phyloP scores from a whole-genome alignment of 1,140 invertebrate species.

The Macrosteles quadrilineatus region DNA sequence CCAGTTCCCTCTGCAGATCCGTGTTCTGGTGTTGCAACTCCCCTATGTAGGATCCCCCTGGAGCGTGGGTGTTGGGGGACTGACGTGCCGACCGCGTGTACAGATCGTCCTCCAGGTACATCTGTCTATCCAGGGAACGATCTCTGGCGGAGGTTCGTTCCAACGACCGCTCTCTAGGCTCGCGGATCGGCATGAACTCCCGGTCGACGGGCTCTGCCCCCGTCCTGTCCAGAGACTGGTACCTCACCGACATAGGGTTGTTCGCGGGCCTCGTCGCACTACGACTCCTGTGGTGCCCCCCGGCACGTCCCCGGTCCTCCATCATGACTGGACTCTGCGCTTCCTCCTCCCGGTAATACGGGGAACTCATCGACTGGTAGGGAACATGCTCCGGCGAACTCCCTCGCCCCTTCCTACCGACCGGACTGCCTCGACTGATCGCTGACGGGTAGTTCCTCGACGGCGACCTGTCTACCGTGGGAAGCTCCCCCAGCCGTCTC shows the following conservation, averaged over 20 bases:
- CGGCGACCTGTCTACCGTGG: slow-evolving; percentile 82
- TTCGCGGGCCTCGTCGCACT: slow-evolving; percentile 59
- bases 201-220: slow-evolving; percentile 62
- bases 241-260: slow-evolving; percentile 61
- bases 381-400: slow-evolving; percentile 57
- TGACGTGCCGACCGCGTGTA: slow-evolving; percentile 74
- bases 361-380: slow-evolving; percentile 51
- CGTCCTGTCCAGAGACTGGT: slow-evolving; percentile 75
- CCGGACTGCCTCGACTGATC: slow-evolving; percentile 58
- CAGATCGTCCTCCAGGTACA: slow-evolving; percentile 73
- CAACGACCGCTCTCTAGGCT: slow-evolving; percentile 63
- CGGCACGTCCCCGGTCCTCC: slow-evolving; percentile 58
- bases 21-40: slow-evolving; percentile 94
- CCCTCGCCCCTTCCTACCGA: slow-evolving; percentile 58
- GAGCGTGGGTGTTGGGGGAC: slow-evolving; percentile 63
- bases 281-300: slow-evolving; percentile 60
- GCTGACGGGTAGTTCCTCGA: slow-evolving; percentile 67
- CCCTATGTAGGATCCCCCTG: slow-evolving; percentile 69
- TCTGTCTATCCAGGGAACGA: slow-evolving; percentile 61
- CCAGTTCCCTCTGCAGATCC: slow-evolving; percentile 93
- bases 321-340: slow-evolving; percentile 62
- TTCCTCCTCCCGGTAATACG: slow-evolving; percentile 74
- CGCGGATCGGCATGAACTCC: slow-evolving; percentile 79
- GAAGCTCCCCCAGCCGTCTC: slow-evolving; percentile 67
- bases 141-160: slow-evolving; percentile 60